Evolutionary conservation across 2,888 invertebrate genomes (phyloP).

Genomic region (Eristalis pertinax): DNA sequence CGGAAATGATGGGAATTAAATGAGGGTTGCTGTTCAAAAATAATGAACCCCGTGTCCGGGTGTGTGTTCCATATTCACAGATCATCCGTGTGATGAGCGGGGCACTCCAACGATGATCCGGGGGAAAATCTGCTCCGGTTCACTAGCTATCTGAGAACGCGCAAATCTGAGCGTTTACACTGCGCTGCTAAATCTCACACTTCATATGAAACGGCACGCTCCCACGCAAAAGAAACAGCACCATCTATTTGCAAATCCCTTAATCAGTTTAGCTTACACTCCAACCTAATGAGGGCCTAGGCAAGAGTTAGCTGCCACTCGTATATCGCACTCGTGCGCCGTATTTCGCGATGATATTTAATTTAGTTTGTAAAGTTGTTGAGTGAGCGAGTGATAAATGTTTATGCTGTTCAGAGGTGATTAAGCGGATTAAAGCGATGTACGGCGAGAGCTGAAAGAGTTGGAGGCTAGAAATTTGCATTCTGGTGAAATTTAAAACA

Average conservation of each 20-base stretch:
- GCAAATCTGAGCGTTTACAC: neutral
- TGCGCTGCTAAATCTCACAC: neutral
- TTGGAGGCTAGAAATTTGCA: conserved; percentile 15
- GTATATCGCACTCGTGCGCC: neutral
- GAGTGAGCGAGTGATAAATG: conserved; percentile 11
- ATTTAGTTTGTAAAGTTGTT: neutral
- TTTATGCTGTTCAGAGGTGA: conserved; percentile 7
- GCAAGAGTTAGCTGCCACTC: neutral
- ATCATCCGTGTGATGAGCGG: neutral
- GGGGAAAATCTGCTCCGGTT: neutral
- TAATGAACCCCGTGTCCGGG: neutral
- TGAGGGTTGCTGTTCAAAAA: neutral
- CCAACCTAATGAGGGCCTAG: neutral
- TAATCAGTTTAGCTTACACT: conserved; percentile 5
- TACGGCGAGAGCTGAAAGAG: conserved; percentile 6
- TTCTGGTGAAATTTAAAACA: neutral
- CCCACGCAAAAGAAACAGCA: neutral
- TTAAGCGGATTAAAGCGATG: conserved; percentile 19
- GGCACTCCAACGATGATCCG: neutral
- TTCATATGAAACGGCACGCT: neutral
- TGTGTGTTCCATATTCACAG: neutral
- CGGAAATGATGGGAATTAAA: neutral
- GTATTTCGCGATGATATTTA: conserved; percentile 1
- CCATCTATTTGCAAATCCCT: neutral
- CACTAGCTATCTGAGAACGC: neutral